phyloP scores from a whole-genome alignment of 2,113 vertebrate genomes.

The Lates calcarifer region DNA sequence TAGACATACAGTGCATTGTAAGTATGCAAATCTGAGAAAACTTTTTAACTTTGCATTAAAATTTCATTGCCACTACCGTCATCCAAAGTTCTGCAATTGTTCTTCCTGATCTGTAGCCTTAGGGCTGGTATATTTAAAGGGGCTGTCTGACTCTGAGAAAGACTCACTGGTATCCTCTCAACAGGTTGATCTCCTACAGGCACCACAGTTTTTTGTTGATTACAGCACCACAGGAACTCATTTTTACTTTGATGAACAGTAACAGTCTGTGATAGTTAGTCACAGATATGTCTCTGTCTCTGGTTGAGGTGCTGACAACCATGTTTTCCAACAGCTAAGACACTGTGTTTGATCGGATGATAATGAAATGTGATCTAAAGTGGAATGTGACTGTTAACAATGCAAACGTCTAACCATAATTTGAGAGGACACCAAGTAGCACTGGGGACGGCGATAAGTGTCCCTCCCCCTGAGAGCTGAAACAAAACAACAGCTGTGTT shows the following conservation, averaged over 20 bases:
- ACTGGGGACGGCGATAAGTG: not conserved
- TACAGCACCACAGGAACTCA: conserved; percentile 2
- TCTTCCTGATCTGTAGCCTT: conserved; percentile 1
- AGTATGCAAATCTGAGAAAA: not conserved
- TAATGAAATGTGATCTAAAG: not conserved
- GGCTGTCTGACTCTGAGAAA: not conserved
- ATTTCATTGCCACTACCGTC: not conserved
- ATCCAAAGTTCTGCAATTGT: not conserved
- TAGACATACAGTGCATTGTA: not conserved
- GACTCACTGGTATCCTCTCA: not conserved
- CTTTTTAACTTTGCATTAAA: not conserved
- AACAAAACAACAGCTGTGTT: not conserved
- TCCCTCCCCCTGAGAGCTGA: not conserved
- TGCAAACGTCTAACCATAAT: not conserved
- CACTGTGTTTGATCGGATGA: not conserved
- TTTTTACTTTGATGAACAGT: not conserved
- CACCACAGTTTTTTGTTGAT: not conserved
- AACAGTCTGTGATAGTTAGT: not conserved
- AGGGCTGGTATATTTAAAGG: not conserved
- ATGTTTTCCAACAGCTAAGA: not conserved
- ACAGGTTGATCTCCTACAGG: not conserved
- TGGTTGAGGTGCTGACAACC: not conserved
- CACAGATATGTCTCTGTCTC: not conserved
- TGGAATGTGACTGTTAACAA: not conserved
- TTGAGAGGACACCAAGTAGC: not conserved